phyloP scores from a whole-genome alignment of 2,113 vertebrate genomes.

The Strix uralensis region DNA sequence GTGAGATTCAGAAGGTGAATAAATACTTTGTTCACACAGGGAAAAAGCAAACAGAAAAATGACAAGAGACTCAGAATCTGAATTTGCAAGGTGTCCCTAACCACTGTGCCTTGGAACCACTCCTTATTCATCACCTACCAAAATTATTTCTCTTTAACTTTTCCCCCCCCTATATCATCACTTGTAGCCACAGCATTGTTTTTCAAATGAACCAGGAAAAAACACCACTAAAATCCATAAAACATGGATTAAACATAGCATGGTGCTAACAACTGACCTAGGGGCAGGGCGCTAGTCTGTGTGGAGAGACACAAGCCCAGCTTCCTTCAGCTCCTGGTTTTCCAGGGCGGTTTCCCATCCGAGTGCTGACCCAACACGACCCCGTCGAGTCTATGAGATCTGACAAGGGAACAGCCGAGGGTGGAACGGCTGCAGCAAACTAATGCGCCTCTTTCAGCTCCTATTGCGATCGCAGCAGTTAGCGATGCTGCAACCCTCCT shows the following conservation, averaged over 20 bases:
- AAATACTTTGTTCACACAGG: neutral
- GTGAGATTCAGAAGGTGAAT: neutral
- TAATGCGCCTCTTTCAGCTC: neutral
- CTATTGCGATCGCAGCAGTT: rapidly evolving
- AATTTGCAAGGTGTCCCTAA: neutral
- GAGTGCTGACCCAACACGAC: neutral
- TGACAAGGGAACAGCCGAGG: neutral
- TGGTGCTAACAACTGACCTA: neutral
- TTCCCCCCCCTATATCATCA: rapidly evolving
- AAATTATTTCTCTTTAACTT: neutral
- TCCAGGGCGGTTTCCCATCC: neutral
- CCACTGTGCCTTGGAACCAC: neutral
- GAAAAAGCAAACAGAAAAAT: neutral
- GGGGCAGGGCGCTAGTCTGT: neutral
- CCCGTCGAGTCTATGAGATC: neutral
- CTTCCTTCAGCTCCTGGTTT: neutral
- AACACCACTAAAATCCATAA: neutral
- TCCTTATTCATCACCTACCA: neutral
- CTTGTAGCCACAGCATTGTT: neutral
- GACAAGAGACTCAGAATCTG: neutral
- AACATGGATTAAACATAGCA: neutral
- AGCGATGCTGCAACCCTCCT: neutral
- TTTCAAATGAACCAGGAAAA: neutral
- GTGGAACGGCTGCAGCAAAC: neutral
- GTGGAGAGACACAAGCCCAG: neutral